These are phyloP conservation scores for Philaethria dido DNA, from an alignment of 2,888 invertebrate species.

Conservation along the genomic window DNA sequence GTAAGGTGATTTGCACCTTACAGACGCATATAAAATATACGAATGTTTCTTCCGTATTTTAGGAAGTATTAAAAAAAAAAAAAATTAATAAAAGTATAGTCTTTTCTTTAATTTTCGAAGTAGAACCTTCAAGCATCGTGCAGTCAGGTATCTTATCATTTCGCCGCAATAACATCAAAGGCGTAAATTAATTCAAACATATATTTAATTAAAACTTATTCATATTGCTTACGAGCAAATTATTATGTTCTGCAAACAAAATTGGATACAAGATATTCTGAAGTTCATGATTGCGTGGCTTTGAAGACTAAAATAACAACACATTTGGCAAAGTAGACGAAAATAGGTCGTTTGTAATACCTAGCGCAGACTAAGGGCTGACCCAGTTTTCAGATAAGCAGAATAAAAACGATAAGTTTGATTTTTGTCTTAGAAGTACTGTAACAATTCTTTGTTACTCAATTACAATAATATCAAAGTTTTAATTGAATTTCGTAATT, in stretches of 20 bases:
- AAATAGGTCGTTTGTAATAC: conserved; percentile 39
- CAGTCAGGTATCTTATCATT: too few relatives aligned
- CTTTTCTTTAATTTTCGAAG: too few relatives aligned
- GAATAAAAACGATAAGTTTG: conserved; percentile 38
- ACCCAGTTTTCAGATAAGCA: conserved; percentile 39
- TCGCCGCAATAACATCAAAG: too few relatives aligned
- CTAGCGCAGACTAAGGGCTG: conserved; percentile 39
- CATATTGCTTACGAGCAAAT: conserved; percentile 3
- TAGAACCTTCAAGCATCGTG: too few relatives aligned
- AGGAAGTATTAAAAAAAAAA: too few relatives aligned
- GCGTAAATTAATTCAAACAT: neutral
- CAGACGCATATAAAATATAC: too few relatives aligned
- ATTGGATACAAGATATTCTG: conserved; percentile 28
- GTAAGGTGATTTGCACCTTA: too few relatives aligned
- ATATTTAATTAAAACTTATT: neutral
- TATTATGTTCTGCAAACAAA: conserved; percentile 22
- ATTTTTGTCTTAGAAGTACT: neutral
- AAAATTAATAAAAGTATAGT: too few relatives aligned
- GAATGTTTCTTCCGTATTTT: too few relatives aligned
- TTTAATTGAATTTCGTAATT: neutral
- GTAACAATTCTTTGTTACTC: neutral
- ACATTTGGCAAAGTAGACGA: conserved; percentile 40
- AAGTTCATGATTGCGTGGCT: conserved; percentile 32
- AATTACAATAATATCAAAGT: neutral
- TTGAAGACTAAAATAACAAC: conserved; percentile 38